Base-by-base conservation (phyloP, 2,888 invertebrate species). In the Catocala sponsa region DNA sequence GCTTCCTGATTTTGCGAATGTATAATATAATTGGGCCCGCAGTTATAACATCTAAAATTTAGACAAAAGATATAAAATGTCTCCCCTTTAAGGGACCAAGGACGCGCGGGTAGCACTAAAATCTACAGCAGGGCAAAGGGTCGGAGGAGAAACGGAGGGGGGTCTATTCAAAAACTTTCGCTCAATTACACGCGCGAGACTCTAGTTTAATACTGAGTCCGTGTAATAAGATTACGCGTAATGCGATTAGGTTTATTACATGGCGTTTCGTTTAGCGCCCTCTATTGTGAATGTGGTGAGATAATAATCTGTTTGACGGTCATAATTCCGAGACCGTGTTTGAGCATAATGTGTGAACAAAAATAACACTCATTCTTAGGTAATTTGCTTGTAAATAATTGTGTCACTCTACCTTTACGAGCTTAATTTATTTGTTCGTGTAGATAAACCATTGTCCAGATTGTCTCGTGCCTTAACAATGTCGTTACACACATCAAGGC, bases 81-180 rank as follows among this genome's bases (percentile, higher is more conserved):
- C 70, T 68, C 73, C 70, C 66, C 43, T 57, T 74, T 59, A 57
- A 67, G 63, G 65, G 68, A 64, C 68, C 71, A 60, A 68, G 69
- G 69, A 63, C 65, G 56, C 65, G 59, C 48, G 56, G 59, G 59
- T 64, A 49, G 46, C 66, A 70, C 74, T 74, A 70, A 70, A 68
- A 66, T 67, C 67, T 70, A 68, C 75, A 55, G 50, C 41, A 12
- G 48, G 43, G 35, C 50, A 68, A 55, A 54, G 60, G 51, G 42
- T 2, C 13, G 25, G 6, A 50, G 13, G 53, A 48, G 56, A 15
- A 38, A 38, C 35, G 43, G 48, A 10, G 47, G 46, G 55, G 54
- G 63, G 60, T 49, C 67, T 72, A 75, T 81, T 80, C 81, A 76
- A 78, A 81, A 81, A 81, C 75, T 76, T 80, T 76, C 73, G 68